Conservation (phyloP, 2,113 vertebrate genomes). For the Oreotrochilus melanogaster region DNA sequence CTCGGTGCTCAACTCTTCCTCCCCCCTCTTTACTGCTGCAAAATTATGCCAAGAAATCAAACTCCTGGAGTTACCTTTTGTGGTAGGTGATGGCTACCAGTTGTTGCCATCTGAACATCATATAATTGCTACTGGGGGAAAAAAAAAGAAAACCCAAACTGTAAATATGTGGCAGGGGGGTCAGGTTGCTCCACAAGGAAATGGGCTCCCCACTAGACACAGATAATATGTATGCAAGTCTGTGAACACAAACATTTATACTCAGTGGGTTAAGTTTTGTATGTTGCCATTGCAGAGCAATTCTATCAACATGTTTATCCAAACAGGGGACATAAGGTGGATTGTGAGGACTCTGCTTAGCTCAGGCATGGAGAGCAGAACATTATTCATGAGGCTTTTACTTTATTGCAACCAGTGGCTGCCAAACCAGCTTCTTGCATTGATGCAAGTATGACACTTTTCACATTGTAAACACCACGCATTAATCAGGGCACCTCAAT, state of each 20-base stretch:
- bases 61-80: constrained; percentile 9
- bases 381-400: constrained; percentile 29
- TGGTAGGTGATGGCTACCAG: not conserved
- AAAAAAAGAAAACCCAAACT: not conserved
- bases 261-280: not conserved
- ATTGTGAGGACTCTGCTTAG: not conserved
- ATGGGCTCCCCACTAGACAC: not conserved
- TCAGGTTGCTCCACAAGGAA: not conserved
- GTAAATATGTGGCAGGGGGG: not conserved
- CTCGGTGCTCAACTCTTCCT: not conserved
- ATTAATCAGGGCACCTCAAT: constrained; percentile 47
- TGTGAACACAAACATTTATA: not conserved
- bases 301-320: not conserved
- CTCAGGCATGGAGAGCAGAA: not conserved
- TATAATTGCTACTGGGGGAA: not conserved
- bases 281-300: not conserved
- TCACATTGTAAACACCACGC: constrained; percentile 45
- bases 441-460: constrained; percentile 50
- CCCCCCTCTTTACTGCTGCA: not conserved
- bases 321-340: not conserved
- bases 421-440: constrained; percentile 3
- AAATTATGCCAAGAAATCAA: constrained; percentile 4
- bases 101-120: not conserved
- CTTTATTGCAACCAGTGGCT: constrained; percentile 10
- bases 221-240: not conserved